Evolutionary conservation across 2,888 invertebrate species (phyloP).

Genomic region (Bugulina stolonifera): DNA sequence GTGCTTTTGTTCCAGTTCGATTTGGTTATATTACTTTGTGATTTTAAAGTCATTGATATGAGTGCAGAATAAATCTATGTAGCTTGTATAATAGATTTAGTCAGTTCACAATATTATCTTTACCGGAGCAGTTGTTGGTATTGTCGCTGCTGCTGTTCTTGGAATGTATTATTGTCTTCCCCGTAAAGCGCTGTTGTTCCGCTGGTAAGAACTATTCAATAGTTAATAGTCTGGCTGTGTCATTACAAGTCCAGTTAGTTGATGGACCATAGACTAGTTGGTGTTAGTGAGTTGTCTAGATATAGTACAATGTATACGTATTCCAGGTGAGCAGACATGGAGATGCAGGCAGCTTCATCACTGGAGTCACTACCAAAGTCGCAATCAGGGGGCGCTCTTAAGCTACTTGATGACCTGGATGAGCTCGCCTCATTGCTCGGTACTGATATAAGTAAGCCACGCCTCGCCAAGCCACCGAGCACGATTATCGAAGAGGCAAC

Average conservation of each 20-base stretch:
- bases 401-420: slow-evolving; percentile 20
- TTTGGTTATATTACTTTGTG: slow-evolving; percentile 11
- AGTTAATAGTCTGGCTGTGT: too few species aligned
- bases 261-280: too few species aligned
- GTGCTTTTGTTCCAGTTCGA: not conserved
- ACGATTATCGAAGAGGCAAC: not conserved
- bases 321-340: too few species aligned
- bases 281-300: too few species aligned
- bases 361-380: not conserved
- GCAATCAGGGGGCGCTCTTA: slow-evolving; percentile 1
- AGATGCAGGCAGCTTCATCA: not conserved
- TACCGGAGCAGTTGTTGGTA: not conserved
- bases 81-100: not conserved
- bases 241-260: too few species aligned
- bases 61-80: not conserved
- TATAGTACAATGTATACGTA: too few species aligned
- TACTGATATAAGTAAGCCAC: slow-evolving; percentile 16
- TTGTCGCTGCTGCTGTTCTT: not conserved
- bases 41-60: slow-evolving; percentile 24
- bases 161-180: too few species aligned
- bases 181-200: too few species aligned
- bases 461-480: not conserved
- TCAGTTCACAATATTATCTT: not conserved
- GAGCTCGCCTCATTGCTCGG: slow-evolving; percentile 17
- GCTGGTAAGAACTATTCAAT: too few species aligned